phyloP scores from a whole-genome alignment of 92 coral and sea anemone genomes.

The Diadumene lineata region DNA sequence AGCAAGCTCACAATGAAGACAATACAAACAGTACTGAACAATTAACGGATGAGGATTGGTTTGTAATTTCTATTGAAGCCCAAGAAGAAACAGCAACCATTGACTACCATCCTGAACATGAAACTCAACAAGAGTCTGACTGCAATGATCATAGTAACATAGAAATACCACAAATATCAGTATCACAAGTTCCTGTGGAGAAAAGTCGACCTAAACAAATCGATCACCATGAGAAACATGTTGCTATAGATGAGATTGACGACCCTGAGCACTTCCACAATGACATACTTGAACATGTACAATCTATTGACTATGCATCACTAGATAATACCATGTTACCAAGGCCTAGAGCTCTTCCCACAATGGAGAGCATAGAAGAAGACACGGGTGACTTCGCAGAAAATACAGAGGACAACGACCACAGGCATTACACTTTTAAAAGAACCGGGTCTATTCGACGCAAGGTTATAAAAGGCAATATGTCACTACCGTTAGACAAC shows the following conservation, averaged over 20 bases:
- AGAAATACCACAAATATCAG: slow-evolving; percentile 12
- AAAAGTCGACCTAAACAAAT: not conserved
- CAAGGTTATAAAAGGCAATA: not conserved
- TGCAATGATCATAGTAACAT: slow-evolving; percentile 1
- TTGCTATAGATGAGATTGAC: not conserved
- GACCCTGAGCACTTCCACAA: slow-evolving; percentile 8
- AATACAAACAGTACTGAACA: too few species aligned
- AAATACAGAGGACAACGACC: too few species aligned
- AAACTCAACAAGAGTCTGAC: too few species aligned
- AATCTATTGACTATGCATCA: not conserved
- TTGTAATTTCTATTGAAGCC: not conserved
- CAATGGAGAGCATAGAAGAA: slow-evolving; percentile 38
- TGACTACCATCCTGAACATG: slow-evolving; percentile 7
- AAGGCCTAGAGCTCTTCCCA: slow-evolving; percentile 19
- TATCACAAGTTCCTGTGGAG: not conserved
- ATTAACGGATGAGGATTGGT: not conserved
- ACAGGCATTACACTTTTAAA: not conserved
- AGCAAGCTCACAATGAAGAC: not conserved
- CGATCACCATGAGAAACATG: not conserved
- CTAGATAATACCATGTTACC: slow-evolving; percentile 8
- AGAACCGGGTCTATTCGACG: slow-evolving; percentile 18
- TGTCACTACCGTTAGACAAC: slow-evolving; percentile 3
- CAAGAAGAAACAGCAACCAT: not conserved
- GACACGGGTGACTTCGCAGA: not conserved
- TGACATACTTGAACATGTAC: slow-evolving; percentile 23